These are phyloP conservation scores for Terebella lapidaria DNA, from an alignment of 2,888 invertebrate species.

Conservation along the genomic window DNA sequence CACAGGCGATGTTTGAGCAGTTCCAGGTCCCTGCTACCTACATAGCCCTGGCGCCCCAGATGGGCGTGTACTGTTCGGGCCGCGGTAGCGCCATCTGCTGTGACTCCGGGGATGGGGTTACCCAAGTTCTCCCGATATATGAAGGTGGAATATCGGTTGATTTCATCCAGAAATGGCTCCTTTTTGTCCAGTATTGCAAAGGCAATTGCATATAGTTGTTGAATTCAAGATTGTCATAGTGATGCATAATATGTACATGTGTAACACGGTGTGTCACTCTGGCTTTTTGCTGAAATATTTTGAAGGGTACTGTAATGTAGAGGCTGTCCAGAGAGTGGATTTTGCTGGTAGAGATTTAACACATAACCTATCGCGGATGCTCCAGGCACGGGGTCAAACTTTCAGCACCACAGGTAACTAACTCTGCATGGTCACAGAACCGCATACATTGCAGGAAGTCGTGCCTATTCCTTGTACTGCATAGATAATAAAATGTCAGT, in stretches of 20 bases:
- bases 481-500: no score
- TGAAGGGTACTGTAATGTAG: no score
- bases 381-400: conserved; percentile 51
- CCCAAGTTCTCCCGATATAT: conserved; percentile 25
- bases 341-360: conserved; percentile 4
- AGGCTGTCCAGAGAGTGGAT: conserved; percentile 20
- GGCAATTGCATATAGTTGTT: no score
- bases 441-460: no score
- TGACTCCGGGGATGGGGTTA: conserved; percentile 33
- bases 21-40: conserved; percentile 29
- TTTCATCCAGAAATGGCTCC: background rate
- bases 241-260: background rate
- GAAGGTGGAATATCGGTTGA: conserved; percentile 19
- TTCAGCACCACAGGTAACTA: conserved; percentile 45
- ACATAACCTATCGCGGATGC: conserved; percentile 20
- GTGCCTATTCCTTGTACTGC: no score
- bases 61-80: conserved; percentile 33
- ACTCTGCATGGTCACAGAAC: no score
- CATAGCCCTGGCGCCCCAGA: conserved; percentile 29
- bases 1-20: conserved; percentile 54
- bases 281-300: no score
- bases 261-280: conserved; percentile 33
- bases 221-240: no score
- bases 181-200: background rate
- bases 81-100: conserved; percentile 67